These are phyloP conservation scores for Rana temporaria DNA, from an alignment of 2,113 vertebrate species.

Conservation along the genomic window DNA sequence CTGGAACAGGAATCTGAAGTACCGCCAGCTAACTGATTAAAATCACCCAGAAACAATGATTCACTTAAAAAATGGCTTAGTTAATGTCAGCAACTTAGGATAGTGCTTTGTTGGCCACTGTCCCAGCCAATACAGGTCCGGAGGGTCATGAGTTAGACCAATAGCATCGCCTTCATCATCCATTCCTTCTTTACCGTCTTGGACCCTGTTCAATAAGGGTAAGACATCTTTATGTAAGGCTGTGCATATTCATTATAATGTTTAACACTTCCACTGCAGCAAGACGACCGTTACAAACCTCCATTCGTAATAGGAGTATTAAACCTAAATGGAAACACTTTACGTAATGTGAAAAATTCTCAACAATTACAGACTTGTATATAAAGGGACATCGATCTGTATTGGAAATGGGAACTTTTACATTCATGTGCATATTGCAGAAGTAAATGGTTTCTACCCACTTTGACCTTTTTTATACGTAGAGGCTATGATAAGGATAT, in stretches of 20 bases:
- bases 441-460: too few relatives aligned
- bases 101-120: slow-evolving; percentile 65
- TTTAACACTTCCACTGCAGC: slow-evolving; percentile 30
- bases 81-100: slow-evolving; percentile 37
- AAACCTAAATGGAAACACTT: too few relatives aligned
- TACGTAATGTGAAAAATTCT: too few relatives aligned
- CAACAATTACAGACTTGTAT: too few relatives aligned
- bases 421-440: too few relatives aligned
- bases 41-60: slow-evolving; percentile 63
- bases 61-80: slow-evolving; percentile 59
- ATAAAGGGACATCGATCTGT: too few relatives aligned
- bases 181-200: slow-evolving; percentile 18
- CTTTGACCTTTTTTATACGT: too few relatives aligned
- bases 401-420: too few relatives aligned
- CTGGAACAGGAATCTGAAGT: slow-evolving; percentile 60
- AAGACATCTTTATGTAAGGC: slow-evolving; percentile 20
- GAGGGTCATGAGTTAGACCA: slow-evolving; percentile 58
- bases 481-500: too few relatives aligned
- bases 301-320: neutral
- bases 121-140: slow-evolving; percentile 44
- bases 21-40: slow-evolving; percentile 68
- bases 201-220: slow-evolving; percentile 15
- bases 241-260: slow-evolving; percentile 41
- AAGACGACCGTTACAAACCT: neutral
- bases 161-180: neutral